Percentiles rank a stretch among this genome's conserved stretches.
Evolutionary conservation across 2,888 invertebrate species (phyloP).

Genomic region (Torymus auratus): DNA sequence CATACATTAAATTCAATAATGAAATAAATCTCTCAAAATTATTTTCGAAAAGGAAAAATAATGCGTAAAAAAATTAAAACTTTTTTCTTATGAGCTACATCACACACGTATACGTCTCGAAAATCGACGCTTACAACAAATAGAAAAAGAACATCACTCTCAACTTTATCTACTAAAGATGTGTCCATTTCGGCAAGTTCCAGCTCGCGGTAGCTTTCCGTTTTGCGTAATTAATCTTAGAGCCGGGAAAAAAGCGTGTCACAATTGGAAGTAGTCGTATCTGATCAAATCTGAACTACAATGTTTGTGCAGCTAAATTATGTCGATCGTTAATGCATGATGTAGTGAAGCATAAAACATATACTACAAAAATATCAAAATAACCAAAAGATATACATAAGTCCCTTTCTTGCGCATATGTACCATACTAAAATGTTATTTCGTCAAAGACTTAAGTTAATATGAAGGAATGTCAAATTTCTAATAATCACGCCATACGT

Average conservation of each 20-base stretch:
- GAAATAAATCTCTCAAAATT: slow-evolving; percentile 38
- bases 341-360: too few species aligned
- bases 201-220: slow-evolving; percentile 18
- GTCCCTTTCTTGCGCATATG: too few species aligned
- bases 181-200: slow-evolving; percentile 40
- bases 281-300: slow-evolving; percentile 8
- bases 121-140: slow-evolving; percentile 31
- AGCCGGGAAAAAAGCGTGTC: not conserved
- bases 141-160: slow-evolving; percentile 13
- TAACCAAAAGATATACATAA: too few species aligned
- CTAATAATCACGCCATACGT: too few species aligned
- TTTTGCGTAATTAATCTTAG: not conserved
- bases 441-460: too few species aligned
- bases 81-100: slow-evolving; percentile 42
- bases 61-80: slow-evolving; percentile 31
- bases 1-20: slow-evolving; percentile 1
- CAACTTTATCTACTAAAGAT: slow-evolving; percentile 17
- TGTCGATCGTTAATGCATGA: not conserved
- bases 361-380: too few species aligned
- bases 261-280: not conserved
- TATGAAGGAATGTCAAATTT: too few species aligned
- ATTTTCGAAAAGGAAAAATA: slow-evolving; percentile 26
- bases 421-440: too few species aligned
- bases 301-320: not conserved
- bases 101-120: slow-evolving; percentile 27